Base-by-base conservation (phyloP, 2,888 invertebrate genomes). In the Autographa gamma region DNA sequence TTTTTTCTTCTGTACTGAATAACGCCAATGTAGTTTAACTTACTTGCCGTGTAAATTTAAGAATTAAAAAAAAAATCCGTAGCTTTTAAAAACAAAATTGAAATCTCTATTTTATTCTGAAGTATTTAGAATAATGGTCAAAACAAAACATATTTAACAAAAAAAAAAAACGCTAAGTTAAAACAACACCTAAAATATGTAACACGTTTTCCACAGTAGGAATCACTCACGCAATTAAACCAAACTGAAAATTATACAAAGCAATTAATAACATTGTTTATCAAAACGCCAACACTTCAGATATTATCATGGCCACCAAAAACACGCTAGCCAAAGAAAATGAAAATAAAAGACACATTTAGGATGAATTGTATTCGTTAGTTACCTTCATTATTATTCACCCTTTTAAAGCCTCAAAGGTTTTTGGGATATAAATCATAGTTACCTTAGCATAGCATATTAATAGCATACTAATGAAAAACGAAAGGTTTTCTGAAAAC, bases 231-330 rank as follows among this genome's bases (percentile, higher is more conserved):
- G 73, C 76, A 80, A 66, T 13, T 68, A 73, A 80, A 70, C 67
- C 76, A 64, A 76, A 74, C 58, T 54, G 69, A 32, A 79, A 65
- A 72, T 77, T 82, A 77, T 72, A 70, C 58, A 63, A 73, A 74
- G 31, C 79, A 31, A 83, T 83, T 80, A 83, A 87, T 85, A 79
- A 84, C 82, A 82, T 83, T 75, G 79, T 86, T 85, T 85, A 87
- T 87, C 85, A 83, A 85, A 82, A 74, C 68, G 89, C 86, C 87
- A 85, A 86, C 89, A 88, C 88, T 84, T 81, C 70, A 82, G 88
- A 89, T 88, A 80, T 83, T 80, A 79, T 76, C 38, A 62, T 73
- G 86, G 85, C 87, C 85, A 77, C 7, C 7, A 59, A 73, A 69
- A 80, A 81, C 90, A 90, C 90, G 90, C 89, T 62, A 84, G 54